Percentiles rank a stretch among this genome's conserved stretches.
Evolutionary conservation across 2,797 vertebrate species (phyloP).

Genomic region (Psittacula derbiana): DNA sequence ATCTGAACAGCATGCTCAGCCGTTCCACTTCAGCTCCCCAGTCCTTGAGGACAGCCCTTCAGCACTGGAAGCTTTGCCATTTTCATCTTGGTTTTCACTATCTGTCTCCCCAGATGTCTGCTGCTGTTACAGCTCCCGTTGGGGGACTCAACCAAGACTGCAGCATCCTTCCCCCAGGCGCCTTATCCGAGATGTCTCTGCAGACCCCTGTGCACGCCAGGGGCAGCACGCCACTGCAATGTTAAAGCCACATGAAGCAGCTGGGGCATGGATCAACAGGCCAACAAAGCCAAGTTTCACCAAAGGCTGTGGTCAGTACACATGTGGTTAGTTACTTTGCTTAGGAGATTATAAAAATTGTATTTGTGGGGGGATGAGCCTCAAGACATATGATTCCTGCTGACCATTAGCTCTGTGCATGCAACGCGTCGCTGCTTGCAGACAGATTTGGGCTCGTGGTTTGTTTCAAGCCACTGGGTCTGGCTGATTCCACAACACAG

Average conservation of each 20-base stretch:
- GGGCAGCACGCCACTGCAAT: neutral
- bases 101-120: conserved; percentile 59
- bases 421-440: neutral
- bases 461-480: conserved; percentile 38
- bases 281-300: neutral
- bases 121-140: conserved; percentile 4
- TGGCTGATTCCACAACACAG: conserved; percentile 26
- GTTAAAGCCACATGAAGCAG: neutral
- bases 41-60: conserved; percentile 53
- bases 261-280: neutral
- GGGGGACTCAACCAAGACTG: neutral
- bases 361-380: neutral
- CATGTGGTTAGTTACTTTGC: neutral
- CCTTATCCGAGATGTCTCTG: neutral
- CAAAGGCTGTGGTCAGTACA: neutral
- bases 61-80: conserved; percentile 27
- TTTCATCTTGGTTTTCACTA: conserved; percentile 50
- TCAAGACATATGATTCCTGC: neutral
- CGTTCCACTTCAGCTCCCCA: conserved; percentile 35
- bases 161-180: neutral
- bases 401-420: neutral
- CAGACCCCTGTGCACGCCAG: neutral
- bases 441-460: neutral
- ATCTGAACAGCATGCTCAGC: conserved; percentile 10
- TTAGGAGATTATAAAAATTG: neutral